Percentiles rank a stretch among this genome's conserved stretches.
Evolutionary conservation across 2,797 vertebrate species (phyloP).

Genomic region (Rhinella marina): DNA sequence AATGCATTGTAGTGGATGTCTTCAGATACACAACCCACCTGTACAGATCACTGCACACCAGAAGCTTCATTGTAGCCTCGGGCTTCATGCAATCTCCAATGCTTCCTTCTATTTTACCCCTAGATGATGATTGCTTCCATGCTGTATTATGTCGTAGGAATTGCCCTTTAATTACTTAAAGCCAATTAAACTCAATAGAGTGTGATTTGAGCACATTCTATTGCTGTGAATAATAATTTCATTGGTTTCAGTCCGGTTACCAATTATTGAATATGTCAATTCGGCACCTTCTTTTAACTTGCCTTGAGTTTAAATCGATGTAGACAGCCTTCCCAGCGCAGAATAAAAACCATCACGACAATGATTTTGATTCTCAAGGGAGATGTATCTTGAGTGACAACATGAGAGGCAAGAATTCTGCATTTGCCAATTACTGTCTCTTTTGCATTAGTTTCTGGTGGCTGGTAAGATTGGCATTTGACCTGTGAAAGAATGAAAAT

Average conservation of each 20-base stretch:
- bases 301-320: slow-evolving; percentile 51
- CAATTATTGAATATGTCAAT: slow-evolving; percentile 53
- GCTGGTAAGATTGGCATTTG: slow-evolving; percentile 39
- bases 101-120: too few relatives aligned
- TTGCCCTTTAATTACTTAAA: slow-evolving; percentile 13
- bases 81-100: neutral
- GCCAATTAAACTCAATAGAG: neutral
- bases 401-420: slow-evolving; percentile 39
- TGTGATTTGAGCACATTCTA: neutral
- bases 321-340: slow-evolving; percentile 48
- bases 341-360: slow-evolving; percentile 45
- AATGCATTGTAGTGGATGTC: neutral
- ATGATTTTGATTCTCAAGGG: slow-evolving; percentile 55
- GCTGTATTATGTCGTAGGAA: neutral
- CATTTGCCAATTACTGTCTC: slow-evolving; percentile 59
- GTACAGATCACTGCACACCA: neutral
- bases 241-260: slow-evolving; percentile 30
- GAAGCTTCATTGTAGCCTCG: neutral
- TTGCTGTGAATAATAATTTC: slow-evolving; percentile 11
- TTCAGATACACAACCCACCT: neutral
- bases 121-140: neutral
- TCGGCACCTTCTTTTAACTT: slow-evolving; percentile 22
- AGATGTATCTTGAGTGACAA: slow-evolving; percentile 56
- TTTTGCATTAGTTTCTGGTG: slow-evolving; percentile 35
- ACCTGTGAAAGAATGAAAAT: slow-evolving; percentile 31